Percentiles rank a stretch among this genome's conserved stretches.
These are phyloP conservation scores for Poecilia picta DNA, from an alignment of 2,797 vertebrate genomes.

Conservation along the genomic window DNA sequence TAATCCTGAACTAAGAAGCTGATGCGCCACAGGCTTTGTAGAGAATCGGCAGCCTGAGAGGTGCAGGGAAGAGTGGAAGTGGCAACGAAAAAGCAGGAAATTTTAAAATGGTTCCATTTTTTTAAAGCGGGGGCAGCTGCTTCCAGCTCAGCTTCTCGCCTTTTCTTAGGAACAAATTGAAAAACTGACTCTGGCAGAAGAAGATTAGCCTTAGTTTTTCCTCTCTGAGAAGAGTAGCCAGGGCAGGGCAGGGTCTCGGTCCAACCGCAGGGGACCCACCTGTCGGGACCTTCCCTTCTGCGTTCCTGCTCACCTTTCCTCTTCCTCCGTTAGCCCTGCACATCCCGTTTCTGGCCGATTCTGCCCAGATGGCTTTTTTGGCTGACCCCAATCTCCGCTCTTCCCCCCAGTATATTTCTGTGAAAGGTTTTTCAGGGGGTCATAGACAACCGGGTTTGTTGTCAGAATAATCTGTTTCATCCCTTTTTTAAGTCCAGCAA, in stretches of 20 bases:
- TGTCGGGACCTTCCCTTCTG: slow-evolving; percentile 43
- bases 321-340: slow-evolving; percentile 23
- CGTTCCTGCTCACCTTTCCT: slow-evolving; percentile 37
- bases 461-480: slow-evolving; percentile 52
- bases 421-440: slow-evolving; percentile 47
- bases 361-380: slow-evolving; percentile 37
- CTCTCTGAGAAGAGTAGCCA: slow-evolving; percentile 38
- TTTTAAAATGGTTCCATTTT: slow-evolving; percentile 33
- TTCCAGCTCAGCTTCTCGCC: slow-evolving; percentile 47
- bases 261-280: slow-evolving; percentile 35
- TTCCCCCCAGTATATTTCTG: slow-evolving; percentile 48
- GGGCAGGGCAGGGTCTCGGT: slow-evolving; percentile 47
- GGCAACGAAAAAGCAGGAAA: slow-evolving; percentile 52
- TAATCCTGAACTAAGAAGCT: slow-evolving; percentile 25
- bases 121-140: slow-evolving; percentile 23
- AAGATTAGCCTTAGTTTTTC: slow-evolving; percentile 63
- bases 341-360: slow-evolving; percentile 17
- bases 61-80: slow-evolving; percentile 15
- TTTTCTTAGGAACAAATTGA: slow-evolving; percentile 49
- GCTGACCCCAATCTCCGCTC: slow-evolving; percentile 62
- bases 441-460: slow-evolving; percentile 43
- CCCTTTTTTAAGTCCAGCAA: slow-evolving; percentile 30
- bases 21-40: slow-evolving; percentile 20
- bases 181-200: slow-evolving; percentile 60
- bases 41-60: slow-evolving; percentile 33